Evolutionary conservation across 2,797 vertebrate genomes (phyloP), one percentile per base, ranked within the genome.

Genomic region (Arnoldichthys spilopterus): DNA sequence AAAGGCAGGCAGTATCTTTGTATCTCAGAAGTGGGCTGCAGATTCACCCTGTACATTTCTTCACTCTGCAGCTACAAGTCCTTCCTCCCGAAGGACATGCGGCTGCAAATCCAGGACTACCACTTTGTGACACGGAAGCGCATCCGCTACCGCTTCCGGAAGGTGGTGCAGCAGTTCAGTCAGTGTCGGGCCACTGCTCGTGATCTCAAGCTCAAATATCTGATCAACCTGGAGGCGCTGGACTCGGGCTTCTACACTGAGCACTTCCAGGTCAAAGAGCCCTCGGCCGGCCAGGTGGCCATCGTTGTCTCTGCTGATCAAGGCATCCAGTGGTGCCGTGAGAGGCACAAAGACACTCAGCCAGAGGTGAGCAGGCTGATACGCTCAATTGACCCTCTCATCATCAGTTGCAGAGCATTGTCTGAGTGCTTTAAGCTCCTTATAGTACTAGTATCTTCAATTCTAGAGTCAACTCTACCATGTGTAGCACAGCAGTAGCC

Each of bases 131-230:
- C 97, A 0, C 92, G 98, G 37, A 99, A 98, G 85, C 93, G 98
- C 84, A 99, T 99, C 90, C 95, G 98, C 74, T 97, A 95, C 83
- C 95, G 97, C 85, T 99, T 99, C 90, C 94, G 91, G 82, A 96
- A 87, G 88, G 99, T 99, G 90, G 96, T 99, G 89, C 95, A 95
- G 85, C 97, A 98, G 82, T 98, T 99, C 88, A 94, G 93, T 49
- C 96, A 98, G 72, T 99, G 97, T 91, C 96, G 95, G 90, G 96
- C 96, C 85, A 95, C 96, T 26, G 93, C 95, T 67, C 95, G 94
- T 64, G 96, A 97, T 90, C 93, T 99, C 85, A 97, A 96, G 89
- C 95, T 99, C 82, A 99, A 98, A 76, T 99, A 99, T 90, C 93
- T 99, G 85, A 98, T 98, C 89, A 99, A 95, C 90, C 91, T 99